A percentile compares a stretch with the other conserved stretches of the same genome.
phyloP scores from a whole-genome alignment of 2,888 invertebrate genomes.

The Aspidapion aeneum region DNA sequence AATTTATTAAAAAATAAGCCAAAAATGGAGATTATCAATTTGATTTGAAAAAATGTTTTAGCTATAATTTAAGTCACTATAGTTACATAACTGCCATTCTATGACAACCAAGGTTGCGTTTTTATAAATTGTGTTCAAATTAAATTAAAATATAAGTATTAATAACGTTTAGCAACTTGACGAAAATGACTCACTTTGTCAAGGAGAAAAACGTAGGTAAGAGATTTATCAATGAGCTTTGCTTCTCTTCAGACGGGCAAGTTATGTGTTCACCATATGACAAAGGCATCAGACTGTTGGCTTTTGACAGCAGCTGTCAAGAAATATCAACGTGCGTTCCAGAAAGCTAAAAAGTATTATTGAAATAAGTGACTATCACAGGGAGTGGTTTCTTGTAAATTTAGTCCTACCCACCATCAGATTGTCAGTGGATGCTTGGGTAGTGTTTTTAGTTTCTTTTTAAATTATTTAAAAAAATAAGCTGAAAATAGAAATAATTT shows the following conservation, averaged over 20 bases:
- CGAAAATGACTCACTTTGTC: constrained; percentile 76
- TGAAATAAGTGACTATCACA: constrained; percentile 68
- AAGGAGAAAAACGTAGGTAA: constrained; percentile 87
- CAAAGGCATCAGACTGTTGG: constrained; percentile 79
- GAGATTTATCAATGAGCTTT: constrained; percentile 90
- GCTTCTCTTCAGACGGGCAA: constrained; percentile 87
- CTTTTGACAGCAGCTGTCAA: constrained; percentile 77
- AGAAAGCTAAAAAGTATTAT: constrained; percentile 62
- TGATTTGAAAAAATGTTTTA: background rate
- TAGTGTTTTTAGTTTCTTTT: too few relatives aligned
- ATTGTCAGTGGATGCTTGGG: too few relatives aligned
- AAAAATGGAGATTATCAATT: background rate
- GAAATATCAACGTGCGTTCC: constrained; percentile 72
- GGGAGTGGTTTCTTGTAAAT: constrained; percentile 87
- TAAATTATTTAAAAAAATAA: too few relatives aligned
- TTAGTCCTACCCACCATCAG: too few relatives aligned
- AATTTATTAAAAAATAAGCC: too few relatives aligned
- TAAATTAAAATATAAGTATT: too few relatives aligned
- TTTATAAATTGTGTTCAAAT: too few relatives aligned
- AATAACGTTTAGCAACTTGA: constrained; percentile 68
- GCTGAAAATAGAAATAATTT: too few relatives aligned
- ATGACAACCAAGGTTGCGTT: too few relatives aligned
- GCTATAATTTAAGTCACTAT: too few relatives aligned
- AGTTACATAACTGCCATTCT: too few relatives aligned
- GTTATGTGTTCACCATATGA: constrained; percentile 88